These are phyloP conservation scores for Bombus superbus DNA, from an alignment of 1,140 invertebrate genomes.

Conservation along the genomic window DNA sequence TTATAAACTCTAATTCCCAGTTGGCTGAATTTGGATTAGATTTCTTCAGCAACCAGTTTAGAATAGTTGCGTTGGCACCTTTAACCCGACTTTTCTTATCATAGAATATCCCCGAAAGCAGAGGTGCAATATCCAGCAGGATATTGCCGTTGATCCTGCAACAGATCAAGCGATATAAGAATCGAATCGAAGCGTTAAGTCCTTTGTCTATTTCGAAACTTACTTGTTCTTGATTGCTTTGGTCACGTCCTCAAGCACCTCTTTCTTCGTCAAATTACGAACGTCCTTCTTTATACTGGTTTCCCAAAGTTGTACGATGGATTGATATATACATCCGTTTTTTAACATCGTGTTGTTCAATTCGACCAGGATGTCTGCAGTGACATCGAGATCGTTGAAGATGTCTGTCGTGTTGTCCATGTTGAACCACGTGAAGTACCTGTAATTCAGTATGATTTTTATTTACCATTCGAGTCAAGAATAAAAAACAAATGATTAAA, in stretches of 20 bases:
- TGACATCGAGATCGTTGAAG: slow-evolving; percentile 53
- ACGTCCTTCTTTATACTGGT: slow-evolving; percentile 60
- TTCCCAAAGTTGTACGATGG: slow-evolving; percentile 76
- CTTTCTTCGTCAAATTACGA: slow-evolving; percentile 68
- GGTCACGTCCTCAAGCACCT: slow-evolving; percentile 73
- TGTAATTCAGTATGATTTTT: slow-evolving; percentile 38
- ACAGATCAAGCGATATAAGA: slow-evolving; percentile 2
- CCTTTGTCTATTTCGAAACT: slow-evolving; percentile 11
- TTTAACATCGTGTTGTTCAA: slow-evolving; percentile 68
- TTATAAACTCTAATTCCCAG: slow-evolving; percentile 81
- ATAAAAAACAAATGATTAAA: not conserved
- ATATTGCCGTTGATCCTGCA: slow-evolving; percentile 67
- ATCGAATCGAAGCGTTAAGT: not conserved
- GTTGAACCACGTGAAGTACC: slow-evolving; percentile 78
- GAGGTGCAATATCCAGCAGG: slow-evolving; percentile 69
- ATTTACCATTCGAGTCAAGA: not conserved
- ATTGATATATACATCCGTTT: slow-evolving; percentile 78
- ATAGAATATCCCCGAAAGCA: slow-evolving; percentile 73
- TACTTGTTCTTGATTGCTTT: slow-evolving; percentile 72
- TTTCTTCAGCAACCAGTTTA: slow-evolving; percentile 80
- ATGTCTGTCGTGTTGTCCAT: slow-evolving; percentile 49
- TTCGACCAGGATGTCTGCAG: slow-evolving; percentile 63
- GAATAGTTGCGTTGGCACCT: slow-evolving; percentile 77
- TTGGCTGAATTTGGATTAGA: slow-evolving; percentile 67
- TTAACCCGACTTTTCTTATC: slow-evolving; percentile 70